Conservation (phyloP, 2,888 invertebrate species). For the Branchellion lobata region DNA sequence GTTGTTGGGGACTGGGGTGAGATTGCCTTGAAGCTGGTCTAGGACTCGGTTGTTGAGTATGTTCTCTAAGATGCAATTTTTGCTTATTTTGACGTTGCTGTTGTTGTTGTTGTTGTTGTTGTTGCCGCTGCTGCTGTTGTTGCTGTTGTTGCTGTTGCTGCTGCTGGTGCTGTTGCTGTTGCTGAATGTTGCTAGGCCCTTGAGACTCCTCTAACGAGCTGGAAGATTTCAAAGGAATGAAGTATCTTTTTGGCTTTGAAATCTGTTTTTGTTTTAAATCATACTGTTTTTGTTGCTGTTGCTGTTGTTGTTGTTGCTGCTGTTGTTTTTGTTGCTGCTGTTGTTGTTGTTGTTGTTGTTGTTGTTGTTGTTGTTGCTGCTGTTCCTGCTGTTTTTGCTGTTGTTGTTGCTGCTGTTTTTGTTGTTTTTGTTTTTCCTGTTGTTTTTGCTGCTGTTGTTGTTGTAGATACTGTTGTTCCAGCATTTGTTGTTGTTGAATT, state of each 20-base stretch:
- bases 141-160: background rate
- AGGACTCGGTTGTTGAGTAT: too few relatives aligned
- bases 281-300: background rate
- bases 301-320: too few relatives aligned
- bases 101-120: slow-evolving; percentile 11
- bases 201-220: too few relatives aligned
- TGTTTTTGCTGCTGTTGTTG: background rate
- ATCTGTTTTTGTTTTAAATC: background rate
- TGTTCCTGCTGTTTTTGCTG: background rate
- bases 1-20: too few relatives aligned
- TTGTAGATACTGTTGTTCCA: background rate
- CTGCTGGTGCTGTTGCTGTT: background rate
- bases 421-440: background rate
- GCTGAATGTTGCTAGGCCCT: background rate
- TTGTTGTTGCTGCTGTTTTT: background rate
- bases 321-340: slow-evolving; percentile 2
- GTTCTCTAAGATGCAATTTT: too few relatives aligned
- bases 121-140: background rate
- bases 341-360: background rate
- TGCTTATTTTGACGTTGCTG: background rate
- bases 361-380: too few relatives aligned
- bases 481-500: background rate
- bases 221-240: too few relatives aligned
- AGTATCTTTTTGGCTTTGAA: too few relatives aligned
- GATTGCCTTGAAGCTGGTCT: too few relatives aligned